Evolutionary conservation across 2,888 invertebrate genomes (phyloP).

Genomic region (Orchesella flavescens): DNA sequence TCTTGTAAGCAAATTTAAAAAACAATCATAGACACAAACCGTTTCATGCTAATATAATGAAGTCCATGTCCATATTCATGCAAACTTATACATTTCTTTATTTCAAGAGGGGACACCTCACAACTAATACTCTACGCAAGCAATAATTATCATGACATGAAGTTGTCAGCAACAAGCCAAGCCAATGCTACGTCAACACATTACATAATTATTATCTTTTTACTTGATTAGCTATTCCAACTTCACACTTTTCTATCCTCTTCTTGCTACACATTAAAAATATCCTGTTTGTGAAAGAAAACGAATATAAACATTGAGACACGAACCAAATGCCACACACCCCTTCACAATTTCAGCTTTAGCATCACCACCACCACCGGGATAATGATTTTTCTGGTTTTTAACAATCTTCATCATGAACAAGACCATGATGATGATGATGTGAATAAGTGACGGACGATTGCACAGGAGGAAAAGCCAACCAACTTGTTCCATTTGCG

Average conservation of each 20-base stretch:
- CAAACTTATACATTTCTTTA: too few species aligned
- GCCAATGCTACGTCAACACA: too few species aligned
- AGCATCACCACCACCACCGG: neutral
- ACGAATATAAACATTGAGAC: too few species aligned
- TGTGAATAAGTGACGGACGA: too few species aligned
- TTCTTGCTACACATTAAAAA: neutral
- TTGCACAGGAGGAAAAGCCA: slow-evolving; percentile 43
- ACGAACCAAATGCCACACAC: too few species aligned
- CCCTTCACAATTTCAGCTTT: too few species aligned
- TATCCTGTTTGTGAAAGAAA: neutral
- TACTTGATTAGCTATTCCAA: neutral
- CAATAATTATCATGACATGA: neutral
- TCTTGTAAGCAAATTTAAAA: too few species aligned
- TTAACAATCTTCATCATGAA: neutral
- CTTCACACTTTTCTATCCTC: neutral
- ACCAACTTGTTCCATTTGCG: slow-evolving; percentile 58
- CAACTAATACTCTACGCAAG: neutral
- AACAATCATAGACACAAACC: too few species aligned
- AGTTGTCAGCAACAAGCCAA: slow-evolving; percentile 11
- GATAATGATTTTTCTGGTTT: slow-evolving; percentile 23
- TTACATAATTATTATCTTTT: neutral
- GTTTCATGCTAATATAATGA: too few species aligned
- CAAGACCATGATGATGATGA: neutral
- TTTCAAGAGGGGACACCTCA: too few species aligned
- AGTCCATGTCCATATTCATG: too few species aligned